phyloP scores from a whole-genome alignment of 2,888 invertebrate species.

The Halocaridina rubra region DNA sequence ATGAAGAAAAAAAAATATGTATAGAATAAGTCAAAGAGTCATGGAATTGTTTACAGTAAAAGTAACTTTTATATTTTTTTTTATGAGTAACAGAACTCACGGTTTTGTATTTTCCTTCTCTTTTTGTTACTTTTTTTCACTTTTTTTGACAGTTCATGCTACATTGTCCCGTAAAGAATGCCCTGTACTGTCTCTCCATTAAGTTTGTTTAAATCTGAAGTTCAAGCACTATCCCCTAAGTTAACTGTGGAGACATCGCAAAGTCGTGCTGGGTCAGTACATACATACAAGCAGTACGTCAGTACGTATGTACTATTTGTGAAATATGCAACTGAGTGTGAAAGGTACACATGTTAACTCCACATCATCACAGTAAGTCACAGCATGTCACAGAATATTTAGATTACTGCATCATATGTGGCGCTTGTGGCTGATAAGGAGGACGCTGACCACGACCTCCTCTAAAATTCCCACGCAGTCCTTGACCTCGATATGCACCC shows the following conservation, averaged over 20 bases:
- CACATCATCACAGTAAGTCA: constrained; percentile 25
- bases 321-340: constrained; percentile 23
- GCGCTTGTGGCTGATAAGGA: constrained; percentile 35
- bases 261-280: constrained; percentile 36
- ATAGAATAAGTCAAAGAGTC: constrained; percentile 47
- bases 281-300: too few relatives aligned
- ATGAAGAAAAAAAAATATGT: constrained; percentile 4
- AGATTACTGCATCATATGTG: constrained; percentile 29
- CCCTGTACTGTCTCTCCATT: constrained; percentile 59
- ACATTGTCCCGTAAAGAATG: constrained; percentile 61
- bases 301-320: too few relatives aligned
- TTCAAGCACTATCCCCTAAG: constrained; percentile 35
- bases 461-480: constrained; percentile 38
- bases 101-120: constrained; percentile 51
- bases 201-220: constrained; percentile 4
- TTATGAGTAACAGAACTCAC: constrained; percentile 33
- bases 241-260: too few relatives aligned
- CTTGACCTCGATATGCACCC: constrained; percentile 11
- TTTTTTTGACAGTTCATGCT: constrained; percentile 45
- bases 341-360: constrained; percentile 21
- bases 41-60: constrained; percentile 55
- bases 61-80: constrained; percentile 43
- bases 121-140: constrained; percentile 54
- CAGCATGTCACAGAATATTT: background rate
- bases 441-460: constrained; percentile 37